Evolutionary conservation across 1,140 invertebrate species (phyloP).

Genomic region (Anoplophora glabripennis): DNA sequence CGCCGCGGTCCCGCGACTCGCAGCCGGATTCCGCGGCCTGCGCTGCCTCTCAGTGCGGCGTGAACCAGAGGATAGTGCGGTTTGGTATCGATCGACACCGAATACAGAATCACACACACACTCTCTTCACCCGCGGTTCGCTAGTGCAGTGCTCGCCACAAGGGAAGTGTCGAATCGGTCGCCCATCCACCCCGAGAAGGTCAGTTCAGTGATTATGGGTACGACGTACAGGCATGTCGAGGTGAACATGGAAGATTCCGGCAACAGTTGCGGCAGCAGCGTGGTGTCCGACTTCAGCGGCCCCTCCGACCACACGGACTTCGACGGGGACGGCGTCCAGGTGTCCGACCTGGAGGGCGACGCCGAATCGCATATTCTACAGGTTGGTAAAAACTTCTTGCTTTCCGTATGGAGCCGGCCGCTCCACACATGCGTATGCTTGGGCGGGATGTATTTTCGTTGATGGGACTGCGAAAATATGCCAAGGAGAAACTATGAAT

Average conservation of each 20-base stretch:
- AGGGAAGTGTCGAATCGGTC: background rate
- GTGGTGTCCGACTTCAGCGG: constrained; percentile 46
- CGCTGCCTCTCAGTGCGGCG: constrained; percentile 33
- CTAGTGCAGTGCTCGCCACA: background rate
- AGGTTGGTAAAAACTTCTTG: constrained; percentile 26
- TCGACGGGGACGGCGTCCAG: constrained; percentile 42
- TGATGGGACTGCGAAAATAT: too few relatives aligned
- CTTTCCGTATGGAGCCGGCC: background rate
- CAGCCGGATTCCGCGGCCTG: constrained; percentile 7
- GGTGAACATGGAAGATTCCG: constrained; percentile 47
- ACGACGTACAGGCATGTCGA: constrained; percentile 42
- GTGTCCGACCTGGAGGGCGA: constrained; percentile 46
- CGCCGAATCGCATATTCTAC: constrained; percentile 36
- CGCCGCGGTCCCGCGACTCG: too few relatives aligned
- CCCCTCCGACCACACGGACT: constrained; percentile 40
- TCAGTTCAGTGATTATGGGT: constrained; percentile 35
- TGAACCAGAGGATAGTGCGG: constrained; percentile 32
- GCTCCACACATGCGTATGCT: too few relatives aligned
- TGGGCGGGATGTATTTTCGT: too few relatives aligned
- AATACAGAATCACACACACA: background rate
- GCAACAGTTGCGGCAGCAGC: constrained; percentile 48
- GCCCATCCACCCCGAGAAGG: background rate
- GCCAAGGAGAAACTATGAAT: too few relatives aligned
- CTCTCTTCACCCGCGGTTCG: background rate
- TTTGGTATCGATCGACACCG: constrained; percentile 19